Evolutionary conservation across 2,888 invertebrate species (phyloP), one percentile per base, ranked within the genome.

Genomic region (Microctonus hyperodae): DNA sequence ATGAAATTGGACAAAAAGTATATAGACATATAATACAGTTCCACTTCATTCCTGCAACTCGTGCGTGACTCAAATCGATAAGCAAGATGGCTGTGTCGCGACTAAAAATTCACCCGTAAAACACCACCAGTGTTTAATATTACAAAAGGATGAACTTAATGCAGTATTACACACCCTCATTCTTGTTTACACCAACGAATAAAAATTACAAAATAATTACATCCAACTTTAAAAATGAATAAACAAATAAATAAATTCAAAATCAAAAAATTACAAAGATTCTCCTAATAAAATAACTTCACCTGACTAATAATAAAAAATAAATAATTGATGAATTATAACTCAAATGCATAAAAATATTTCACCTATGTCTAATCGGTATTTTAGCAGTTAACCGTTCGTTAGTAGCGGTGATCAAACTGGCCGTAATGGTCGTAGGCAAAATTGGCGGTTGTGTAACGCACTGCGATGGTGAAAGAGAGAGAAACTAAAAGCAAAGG

Each of bases 61-160:
- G 70, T 68, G 72, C 72, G 72, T 71, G 22, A 23, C 16, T 53
- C 25, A 60, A 79, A 81, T 81, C 81, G 76, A 80, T 80, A 80
- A 72, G 70, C 74, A 73, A 76, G 72, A 77, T 77, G 79, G 78
- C 76, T 73, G 75, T 72, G 69, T 73, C 73, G 73, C 72, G 73
- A 69, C 72, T 71, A 68, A 11, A 37, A 37, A 37, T n/a, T 37
- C 37, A n/a, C 4, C 68, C 74, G 76, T 79, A 79, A 80, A 81
- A 80, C 76, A 75, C 76, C 76, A 37, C 37, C 70, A 67, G 74
- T 73, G 72, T 75, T 81, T 78, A 80, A 81, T 80, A 79, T 79
- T 80, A 74, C 78, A 79, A 37, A 68, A 70, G 73, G 69, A 71
- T 72, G 70, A 74, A 75, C 72, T 78, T 37, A n/a, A 37, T 37